phyloP scores from a whole-genome alignment of 2,113 vertebrate genomes.

The Cryptotis parvus region DNA sequence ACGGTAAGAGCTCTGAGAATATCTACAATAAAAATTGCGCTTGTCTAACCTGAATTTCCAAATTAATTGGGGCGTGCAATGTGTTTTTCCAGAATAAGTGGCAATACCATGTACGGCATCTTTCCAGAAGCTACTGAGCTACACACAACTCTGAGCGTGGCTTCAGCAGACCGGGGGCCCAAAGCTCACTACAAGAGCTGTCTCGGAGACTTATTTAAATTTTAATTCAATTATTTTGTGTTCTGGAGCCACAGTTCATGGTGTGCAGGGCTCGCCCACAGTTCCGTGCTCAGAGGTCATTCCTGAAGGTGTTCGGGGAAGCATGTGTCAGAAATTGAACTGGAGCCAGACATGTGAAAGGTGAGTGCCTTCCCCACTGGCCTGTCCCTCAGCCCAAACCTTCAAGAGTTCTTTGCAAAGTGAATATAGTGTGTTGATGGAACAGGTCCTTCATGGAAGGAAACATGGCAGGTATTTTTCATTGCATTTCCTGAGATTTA shows the following conservation, averaged over 20 bases:
- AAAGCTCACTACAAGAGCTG: background rate
- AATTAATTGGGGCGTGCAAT: constrained; percentile 47
- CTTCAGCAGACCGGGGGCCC: background rate
- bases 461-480: background rate
- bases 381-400: too few species aligned
- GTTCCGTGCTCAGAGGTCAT: too few species aligned
- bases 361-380: too few species aligned
- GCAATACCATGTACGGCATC: background rate
- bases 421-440: background rate
- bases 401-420: background rate
- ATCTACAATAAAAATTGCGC: constrained; percentile 24
- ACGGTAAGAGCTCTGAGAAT: constrained; percentile 32
- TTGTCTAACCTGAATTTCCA: constrained; percentile 32
- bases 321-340: too few species aligned
- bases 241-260: too few species aligned
- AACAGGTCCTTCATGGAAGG: background rate
- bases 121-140: constrained; percentile 31
- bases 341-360: too few species aligned
- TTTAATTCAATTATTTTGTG: too few species aligned
- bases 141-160: background rate
- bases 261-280: too few species aligned
- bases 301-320: too few species aligned
- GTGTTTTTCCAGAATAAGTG: constrained; percentile 2
- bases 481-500: background rate
- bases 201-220: too few species aligned